Percentiles rank a stretch among this genome's conserved stretches.
Evolutionary conservation across 2,113 vertebrate species (phyloP).

Genomic region (Mixornis gularis): DNA sequence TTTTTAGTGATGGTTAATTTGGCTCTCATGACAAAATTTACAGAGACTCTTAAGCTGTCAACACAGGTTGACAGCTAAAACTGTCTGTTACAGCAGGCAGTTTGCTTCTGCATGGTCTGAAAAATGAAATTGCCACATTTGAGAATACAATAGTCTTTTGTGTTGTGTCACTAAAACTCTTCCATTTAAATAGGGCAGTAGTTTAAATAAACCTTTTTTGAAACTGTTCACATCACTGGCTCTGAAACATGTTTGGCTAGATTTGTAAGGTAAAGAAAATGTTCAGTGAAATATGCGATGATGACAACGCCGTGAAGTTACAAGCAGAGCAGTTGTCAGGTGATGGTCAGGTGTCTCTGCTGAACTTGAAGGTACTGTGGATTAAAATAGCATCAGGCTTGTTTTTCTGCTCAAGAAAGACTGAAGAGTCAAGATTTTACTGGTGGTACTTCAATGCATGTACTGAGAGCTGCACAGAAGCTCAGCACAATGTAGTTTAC

Average conservation of each 20-base stretch:
- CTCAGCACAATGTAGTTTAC: accelerated
- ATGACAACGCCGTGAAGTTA: neutral
- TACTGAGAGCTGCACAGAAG: neutral
- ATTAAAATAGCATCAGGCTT: neutral
- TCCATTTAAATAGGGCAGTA: neutral
- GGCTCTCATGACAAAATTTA: too few relatives aligned
- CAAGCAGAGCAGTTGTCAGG: neutral
- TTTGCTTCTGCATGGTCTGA: neutral
- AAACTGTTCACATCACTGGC: neutral
- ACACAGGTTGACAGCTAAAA: neutral
- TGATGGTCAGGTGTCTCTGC: neutral
- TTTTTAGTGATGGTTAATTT: neutral
- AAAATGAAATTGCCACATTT: neutral
- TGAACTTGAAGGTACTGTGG: neutral
- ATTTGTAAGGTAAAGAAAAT: neutral
- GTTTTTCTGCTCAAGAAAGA: neutral
- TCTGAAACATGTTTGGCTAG: neutral
- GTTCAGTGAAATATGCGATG: neutral
- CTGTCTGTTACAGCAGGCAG: neutral
- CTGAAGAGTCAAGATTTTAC: neutral
- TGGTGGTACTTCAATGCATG: neutral
- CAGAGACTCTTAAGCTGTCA: too few relatives aligned
- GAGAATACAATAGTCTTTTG: neutral
- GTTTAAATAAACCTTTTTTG: neutral
- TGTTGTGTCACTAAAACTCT: neutral